phyloP scores from a whole-genome alignment of 2,888 invertebrate genomes.

The Melieria omissa region DNA sequence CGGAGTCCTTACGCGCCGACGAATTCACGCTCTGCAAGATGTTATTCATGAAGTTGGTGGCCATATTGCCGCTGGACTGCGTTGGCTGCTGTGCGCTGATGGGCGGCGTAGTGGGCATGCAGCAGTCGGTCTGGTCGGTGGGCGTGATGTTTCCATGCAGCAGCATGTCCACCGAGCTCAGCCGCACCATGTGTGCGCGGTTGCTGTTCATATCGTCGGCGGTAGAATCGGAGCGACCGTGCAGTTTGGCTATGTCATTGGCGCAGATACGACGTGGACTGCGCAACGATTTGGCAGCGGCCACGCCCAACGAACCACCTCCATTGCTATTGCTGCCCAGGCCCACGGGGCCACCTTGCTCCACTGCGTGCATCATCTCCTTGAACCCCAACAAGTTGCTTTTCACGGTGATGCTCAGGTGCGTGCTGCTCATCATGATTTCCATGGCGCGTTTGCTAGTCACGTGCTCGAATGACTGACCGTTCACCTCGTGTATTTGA shows the following conservation, averaged over 20 bases:
- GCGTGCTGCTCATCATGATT: slow-evolving; percentile 92
- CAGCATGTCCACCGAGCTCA: slow-evolving; percentile 80
- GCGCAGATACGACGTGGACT: slow-evolving; percentile 65
- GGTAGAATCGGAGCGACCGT: slow-evolving; percentile 65
- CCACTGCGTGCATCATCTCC: slow-evolving; percentile 70
- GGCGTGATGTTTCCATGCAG: slow-evolving; percentile 36
- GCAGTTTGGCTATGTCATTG: slow-evolving; percentile 76
- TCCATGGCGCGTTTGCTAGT: slow-evolving; percentile 92
- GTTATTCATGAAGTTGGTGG: slow-evolving; percentile 69
- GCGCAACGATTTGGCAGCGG: slow-evolving; percentile 52
- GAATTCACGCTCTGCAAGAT: slow-evolving; percentile 65
- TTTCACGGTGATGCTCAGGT: slow-evolving; percentile 95
- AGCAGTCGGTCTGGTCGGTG: slow-evolving; percentile 62
- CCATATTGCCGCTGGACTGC: slow-evolving; percentile 64
- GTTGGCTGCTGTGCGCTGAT: slow-evolving; percentile 27
- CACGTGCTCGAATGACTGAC: slow-evolving; percentile 95
- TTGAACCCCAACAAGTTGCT: slow-evolving; percentile 92
- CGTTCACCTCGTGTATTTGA: slow-evolving; percentile 98
- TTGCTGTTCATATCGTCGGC: slow-evolving; percentile 53
- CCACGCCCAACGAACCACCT: slow-evolving; percentile 46
- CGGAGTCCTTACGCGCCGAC: slow-evolving; percentile 54
- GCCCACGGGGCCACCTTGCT: slow-evolving; percentile 43
- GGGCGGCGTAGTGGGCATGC: slow-evolving; percentile 63
- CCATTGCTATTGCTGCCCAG: slow-evolving; percentile 39
- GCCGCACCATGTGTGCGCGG: slow-evolving; percentile 66